phyloP scores from a whole-genome alignment of 2,797 vertebrate species.

The Pantherophis alleghaniensis region DNA sequence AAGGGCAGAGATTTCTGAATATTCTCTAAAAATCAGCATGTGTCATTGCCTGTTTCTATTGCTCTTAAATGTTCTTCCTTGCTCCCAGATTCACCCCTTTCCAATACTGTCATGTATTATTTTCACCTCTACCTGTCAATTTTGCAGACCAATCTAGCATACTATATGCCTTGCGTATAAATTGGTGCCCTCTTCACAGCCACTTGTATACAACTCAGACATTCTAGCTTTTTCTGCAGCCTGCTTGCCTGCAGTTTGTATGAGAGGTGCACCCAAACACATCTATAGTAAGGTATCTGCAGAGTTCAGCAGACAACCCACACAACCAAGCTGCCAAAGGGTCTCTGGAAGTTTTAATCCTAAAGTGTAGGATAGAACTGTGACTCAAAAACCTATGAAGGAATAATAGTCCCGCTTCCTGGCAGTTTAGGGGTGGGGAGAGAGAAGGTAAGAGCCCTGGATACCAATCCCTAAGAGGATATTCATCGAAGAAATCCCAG shows the following conservation, averaged over 20 bases:
- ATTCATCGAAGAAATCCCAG: background rate
- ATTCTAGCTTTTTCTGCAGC: background rate
- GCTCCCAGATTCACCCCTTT: background rate
- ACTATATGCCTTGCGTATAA: background rate
- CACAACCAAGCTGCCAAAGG: background rate
- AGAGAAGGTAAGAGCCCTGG: background rate
- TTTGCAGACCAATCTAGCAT: background rate
- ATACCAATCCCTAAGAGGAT: background rate
- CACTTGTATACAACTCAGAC: background rate
- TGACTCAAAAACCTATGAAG: background rate
- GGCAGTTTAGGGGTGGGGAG: background rate
- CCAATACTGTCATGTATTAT: background rate
- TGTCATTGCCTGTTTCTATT: background rate
- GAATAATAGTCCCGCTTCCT: background rate
- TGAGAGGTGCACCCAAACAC: background rate
- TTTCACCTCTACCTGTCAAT: background rate
- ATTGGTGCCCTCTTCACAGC: background rate
- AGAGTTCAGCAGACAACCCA: background rate
- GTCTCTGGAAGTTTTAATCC: too few relatives aligned
- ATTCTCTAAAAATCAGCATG: background rate
- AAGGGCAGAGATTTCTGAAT: background rate
- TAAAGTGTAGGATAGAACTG: background rate
- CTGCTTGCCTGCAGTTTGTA: background rate
- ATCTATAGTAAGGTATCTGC: background rate
- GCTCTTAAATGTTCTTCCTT: background rate